Base-by-base conservation (phyloP, 1,140 invertebrate species). In the Zaprionus ghesquierei region DNA sequence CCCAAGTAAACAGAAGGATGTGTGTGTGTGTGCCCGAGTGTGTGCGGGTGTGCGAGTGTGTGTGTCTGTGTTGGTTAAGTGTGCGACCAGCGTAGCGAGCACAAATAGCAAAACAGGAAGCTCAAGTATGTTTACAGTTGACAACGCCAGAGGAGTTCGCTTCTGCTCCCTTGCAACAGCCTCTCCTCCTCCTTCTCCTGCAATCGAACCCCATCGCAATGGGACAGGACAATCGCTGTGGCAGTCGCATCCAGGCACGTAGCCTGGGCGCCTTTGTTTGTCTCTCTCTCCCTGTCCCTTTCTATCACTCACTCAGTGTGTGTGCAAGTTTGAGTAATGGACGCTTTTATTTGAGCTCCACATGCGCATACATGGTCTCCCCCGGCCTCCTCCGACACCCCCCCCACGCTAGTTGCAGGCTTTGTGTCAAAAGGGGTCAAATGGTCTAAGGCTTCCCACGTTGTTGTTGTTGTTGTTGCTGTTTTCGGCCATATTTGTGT, bases 101-200 rank as follows among this genome's bases (percentile, higher is more conserved):
- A 87, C 81, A 87, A 86, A 89, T 87, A 89, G 84, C 84, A 89
- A 84, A 89, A 89, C 84, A 89, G 84, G 84, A 89, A 89, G 84
- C 85, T 89, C 84, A 89, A 89, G 84, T 89, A 89, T 89, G 84
- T 89, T 89, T 89, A 89, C 84, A 89, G 85, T 89, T 89, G 84
- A 89, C 84, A 89, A 89, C 79, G 84, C 72, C 84, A 89, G 84
- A 82, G 74, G 65, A 70, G 68, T 35, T 35, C 31, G 20, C 20
- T 33, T 25, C 29, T 6, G 6, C 27, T 13, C 33, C 12, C 22
- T 18, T n/a, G 6, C n/a, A 25, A 15, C 29, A 5, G 25, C 51
- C 8, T 33, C 29, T 55, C 29, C 9, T 2, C 35, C n/a, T n/a
- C n/a, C n/a, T n/a, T n/a, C 6, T n/a, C n/a, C 15, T 29, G 10